Evolutionary conservation across 2,797 vertebrate species (phyloP).

Genomic region (Acanthurus leucopareius): DNA sequence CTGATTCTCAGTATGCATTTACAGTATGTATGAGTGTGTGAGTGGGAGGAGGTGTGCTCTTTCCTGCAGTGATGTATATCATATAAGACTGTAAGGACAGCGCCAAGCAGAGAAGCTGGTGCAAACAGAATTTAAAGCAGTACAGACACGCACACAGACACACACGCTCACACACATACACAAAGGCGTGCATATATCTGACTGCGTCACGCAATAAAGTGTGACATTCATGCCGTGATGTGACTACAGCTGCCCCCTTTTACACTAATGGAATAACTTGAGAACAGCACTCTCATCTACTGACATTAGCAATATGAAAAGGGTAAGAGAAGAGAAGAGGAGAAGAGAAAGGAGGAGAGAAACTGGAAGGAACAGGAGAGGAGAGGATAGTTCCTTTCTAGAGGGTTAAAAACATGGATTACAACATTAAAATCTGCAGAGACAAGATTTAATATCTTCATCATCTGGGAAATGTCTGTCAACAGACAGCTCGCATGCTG

Average conservation of each 20-base stretch:
- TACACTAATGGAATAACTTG: constrained; percentile 38
- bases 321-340: background rate
- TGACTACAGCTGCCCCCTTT: constrained; percentile 27
- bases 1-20: background rate
- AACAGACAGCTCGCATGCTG: too few species aligned
- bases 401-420: background rate
- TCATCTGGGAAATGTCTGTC: background rate
- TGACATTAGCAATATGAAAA: constrained; percentile 34
- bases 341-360: background rate
- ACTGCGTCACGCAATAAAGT: constrained; percentile 17
- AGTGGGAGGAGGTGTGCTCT: background rate
- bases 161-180: background rate
- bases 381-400: background rate
- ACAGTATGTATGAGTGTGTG: constrained; percentile 1
- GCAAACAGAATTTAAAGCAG: constrained; percentile 39
- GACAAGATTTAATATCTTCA: background rate
- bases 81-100: constrained; percentile 19
- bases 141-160: background rate
- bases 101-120: constrained; percentile 21
- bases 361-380: background rate
- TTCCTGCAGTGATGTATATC: constrained; percentile 7
- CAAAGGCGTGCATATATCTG: constrained; percentile 18
- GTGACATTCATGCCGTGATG: constrained; percentile 28
- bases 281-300: constrained; percentile 30
- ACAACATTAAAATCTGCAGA: background rate